Evolutionary conservation across 2,113 vertebrate genomes (phyloP).

Genomic region (Bagarius yarrelli): DNA sequence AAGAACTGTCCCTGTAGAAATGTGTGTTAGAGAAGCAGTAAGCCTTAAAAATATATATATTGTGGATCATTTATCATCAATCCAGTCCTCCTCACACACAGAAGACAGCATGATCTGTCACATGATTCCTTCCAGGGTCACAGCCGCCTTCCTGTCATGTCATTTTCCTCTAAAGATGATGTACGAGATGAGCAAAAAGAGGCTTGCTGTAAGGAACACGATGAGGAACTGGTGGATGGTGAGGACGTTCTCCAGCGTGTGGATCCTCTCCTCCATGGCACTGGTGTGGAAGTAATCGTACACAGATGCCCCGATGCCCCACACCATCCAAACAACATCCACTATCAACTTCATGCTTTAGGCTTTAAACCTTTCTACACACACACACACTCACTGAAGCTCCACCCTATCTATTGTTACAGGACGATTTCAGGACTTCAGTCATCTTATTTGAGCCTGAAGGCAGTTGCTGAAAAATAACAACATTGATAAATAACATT

Average conservation of each 20-base stretch:
- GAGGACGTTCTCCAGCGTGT: constrained; percentile 70
- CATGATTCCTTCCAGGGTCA: not conserved
- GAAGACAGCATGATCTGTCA: not conserved
- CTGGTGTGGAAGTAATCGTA: constrained; percentile 78
- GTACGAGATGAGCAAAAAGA: constrained; percentile 18
- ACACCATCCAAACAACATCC: constrained; percentile 73
- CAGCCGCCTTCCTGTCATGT: not conserved
- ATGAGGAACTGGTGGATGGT: constrained; percentile 74
- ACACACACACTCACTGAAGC: constrained; percentile 5
- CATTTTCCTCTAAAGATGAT: constrained; percentile 32
- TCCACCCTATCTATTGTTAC: not conserved
- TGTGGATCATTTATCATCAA: not conserved
- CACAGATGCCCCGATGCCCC: constrained; percentile 74
- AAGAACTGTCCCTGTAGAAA: not conserved
- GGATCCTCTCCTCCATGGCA: constrained; percentile 77
- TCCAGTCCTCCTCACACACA: not conserved
- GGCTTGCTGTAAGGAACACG: constrained; percentile 38
- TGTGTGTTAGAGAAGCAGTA: not conserved
- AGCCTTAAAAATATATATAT: too few species aligned
- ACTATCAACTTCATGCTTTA: constrained; percentile 72
- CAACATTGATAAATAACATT: not conserved
- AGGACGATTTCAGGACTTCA: not conserved
- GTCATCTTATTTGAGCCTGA: not conserved
- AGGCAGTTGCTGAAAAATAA: not conserved
- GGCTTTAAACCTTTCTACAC: not conserved